phyloP scores from a whole-genome alignment of 2,113 vertebrate genomes.

The Pipra filicauda region DNA sequence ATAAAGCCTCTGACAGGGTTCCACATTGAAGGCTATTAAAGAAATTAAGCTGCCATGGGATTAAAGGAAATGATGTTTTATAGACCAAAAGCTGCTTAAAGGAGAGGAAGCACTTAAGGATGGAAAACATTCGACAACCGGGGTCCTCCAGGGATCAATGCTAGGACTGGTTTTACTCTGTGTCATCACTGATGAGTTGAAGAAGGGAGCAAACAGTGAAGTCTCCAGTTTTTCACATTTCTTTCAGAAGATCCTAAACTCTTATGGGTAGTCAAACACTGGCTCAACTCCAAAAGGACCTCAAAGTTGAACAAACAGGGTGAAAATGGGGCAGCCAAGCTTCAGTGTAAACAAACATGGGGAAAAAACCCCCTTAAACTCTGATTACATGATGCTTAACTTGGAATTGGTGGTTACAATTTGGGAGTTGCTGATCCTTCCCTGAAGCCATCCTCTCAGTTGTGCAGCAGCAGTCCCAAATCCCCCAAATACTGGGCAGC shows the following conservation, averaged over 20 bases:
- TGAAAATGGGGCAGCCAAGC: background rate
- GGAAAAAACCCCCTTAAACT: background rate
- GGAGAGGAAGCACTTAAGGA: constrained; percentile 11
- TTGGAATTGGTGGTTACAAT: background rate
- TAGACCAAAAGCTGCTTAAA: constrained; percentile 18
- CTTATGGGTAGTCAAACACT: background rate
- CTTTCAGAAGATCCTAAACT: background rate
- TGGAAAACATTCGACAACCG: background rate
- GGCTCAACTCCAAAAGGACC: background rate
- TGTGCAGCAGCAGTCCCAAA: background rate
- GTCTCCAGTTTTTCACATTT: background rate
- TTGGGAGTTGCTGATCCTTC: background rate
- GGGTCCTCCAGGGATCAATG: accelerated
- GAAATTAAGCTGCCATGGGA: constrained; percentile 31
- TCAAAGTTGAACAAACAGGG: constrained; percentile 13
- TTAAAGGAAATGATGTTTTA: constrained; percentile 33
- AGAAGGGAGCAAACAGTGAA: background rate
- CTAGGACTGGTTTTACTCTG: background rate
- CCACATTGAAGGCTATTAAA: constrained; percentile 8
- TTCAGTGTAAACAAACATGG: background rate
- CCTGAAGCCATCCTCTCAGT: background rate
- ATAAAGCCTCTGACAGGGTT: constrained; percentile 10
- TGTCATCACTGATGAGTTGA: background rate
- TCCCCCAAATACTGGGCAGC: background rate
- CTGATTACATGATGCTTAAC: background rate